A percentile compares a stretch with the other conserved stretches of the same genome.
These are phyloP conservation scores for Lathronympha strigana DNA, from an alignment of 2,888 invertebrate genomes.

Conservation along the genomic window DNA sequence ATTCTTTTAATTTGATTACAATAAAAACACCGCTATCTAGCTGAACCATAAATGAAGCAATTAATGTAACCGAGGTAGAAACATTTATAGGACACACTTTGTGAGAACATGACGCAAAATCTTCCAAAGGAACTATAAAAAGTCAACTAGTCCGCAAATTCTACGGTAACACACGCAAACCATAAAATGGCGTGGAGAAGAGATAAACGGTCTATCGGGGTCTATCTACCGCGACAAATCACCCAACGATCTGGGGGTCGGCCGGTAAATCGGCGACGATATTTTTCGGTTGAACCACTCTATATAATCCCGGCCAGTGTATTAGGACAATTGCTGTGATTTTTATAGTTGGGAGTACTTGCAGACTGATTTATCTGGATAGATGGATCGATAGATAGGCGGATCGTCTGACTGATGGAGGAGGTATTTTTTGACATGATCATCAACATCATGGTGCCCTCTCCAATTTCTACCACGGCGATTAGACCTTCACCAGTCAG, in stretches of 20 bases:
- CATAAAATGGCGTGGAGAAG: conserved; percentile 26
- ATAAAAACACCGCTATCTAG: too few relatives aligned
- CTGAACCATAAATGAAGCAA: not conserved
- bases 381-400: too few relatives aligned
- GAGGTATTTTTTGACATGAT: too few relatives aligned
- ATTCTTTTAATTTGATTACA: too few relatives aligned
- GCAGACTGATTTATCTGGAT: not conserved
- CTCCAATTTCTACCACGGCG: too few relatives aligned
- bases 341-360: conserved; percentile 16
- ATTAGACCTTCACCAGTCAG: too few relatives aligned
- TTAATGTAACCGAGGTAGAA: not conserved
- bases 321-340: conserved; percentile 36
- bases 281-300: conserved; percentile 32
- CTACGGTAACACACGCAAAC: conserved; percentile 19
- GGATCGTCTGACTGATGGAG: too few relatives aligned
- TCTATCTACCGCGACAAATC: conserved; percentile 37
- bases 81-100: conserved; percentile 3
- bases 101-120: not conserved
- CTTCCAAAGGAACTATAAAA: conserved; percentile 5
- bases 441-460: too few relatives aligned
- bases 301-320: conserved; percentile 36
- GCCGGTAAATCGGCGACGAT: conserved; percentile 36
- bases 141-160: conserved; percentile 17
- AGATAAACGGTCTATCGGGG: conserved; percentile 29
- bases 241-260: conserved; percentile 36